phyloP scores from a whole-genome alignment of 2,888 invertebrate species.

The Perizoma affinitatum region DNA sequence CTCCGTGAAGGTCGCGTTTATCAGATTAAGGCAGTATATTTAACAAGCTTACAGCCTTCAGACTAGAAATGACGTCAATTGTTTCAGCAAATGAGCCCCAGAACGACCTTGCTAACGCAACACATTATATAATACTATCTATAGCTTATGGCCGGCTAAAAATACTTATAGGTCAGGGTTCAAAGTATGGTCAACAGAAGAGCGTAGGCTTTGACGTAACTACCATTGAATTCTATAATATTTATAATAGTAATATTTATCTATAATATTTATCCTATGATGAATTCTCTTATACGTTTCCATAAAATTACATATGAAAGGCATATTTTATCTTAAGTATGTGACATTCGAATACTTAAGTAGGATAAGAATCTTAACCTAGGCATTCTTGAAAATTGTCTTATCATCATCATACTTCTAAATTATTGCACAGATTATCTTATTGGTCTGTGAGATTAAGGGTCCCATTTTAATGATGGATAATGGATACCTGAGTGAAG shows the following conservation, averaged over 20 bases:
- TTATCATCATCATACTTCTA: slow-evolving; percentile 8
- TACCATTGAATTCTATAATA: slow-evolving; percentile 15
- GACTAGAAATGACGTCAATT: slow-evolving; percentile 73
- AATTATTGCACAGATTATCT: slow-evolving; percentile 13
- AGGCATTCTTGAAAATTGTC: slow-evolving; percentile 22
- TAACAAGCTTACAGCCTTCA: slow-evolving; percentile 66
- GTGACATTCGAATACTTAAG: slow-evolving; percentile 36
- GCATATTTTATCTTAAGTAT: slow-evolving; percentile 34
- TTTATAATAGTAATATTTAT: too few relatives aligned
- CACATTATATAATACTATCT: slow-evolving; percentile 41
- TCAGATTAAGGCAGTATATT: slow-evolving; percentile 66
- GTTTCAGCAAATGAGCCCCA: slow-evolving; percentile 76
- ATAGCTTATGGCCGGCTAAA: slow-evolving; percentile 64
- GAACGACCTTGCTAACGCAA: slow-evolving; percentile 63
- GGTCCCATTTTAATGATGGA: slow-evolving; percentile 1
- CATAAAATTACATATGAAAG: background rate
- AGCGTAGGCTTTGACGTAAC: slow-evolving; percentile 25
- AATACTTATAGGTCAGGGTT: slow-evolving; percentile 76
- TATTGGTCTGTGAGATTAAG: slow-evolving; percentile 13
- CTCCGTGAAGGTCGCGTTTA: slow-evolving; percentile 54
- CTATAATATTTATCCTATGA: too few relatives aligned
- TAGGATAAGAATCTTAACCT: slow-evolving; percentile 26
- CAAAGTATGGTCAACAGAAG: slow-evolving; percentile 47
- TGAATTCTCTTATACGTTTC: background rate
- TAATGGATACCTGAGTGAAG: slow-evolving; percentile 12